Percentiles rank a stretch among this genome's conserved stretches.
Evolutionary conservation across 2,888 invertebrate genomes (phyloP).

Genomic region (Drosophila heteroneura): DNA sequence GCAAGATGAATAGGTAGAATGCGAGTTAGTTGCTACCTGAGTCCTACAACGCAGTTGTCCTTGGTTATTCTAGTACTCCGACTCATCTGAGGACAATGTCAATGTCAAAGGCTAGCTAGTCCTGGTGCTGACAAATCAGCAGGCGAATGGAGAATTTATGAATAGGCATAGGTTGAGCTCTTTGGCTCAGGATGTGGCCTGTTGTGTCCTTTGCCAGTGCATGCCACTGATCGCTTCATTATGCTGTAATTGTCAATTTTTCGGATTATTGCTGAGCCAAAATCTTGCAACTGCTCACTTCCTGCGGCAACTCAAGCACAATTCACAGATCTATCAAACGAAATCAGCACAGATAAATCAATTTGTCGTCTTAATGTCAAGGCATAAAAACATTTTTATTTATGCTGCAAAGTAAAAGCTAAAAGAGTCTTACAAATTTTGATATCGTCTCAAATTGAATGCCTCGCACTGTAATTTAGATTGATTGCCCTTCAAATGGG

Average conservation of each 20-base stretch:
- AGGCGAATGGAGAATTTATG: slow-evolving; percentile 45
- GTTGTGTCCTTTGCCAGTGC: slow-evolving; percentile 9
- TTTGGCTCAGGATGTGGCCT: slow-evolving; percentile 50
- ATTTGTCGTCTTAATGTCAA: slow-evolving; percentile 62
- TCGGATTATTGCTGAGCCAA: neutral
- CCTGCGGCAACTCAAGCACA: slow-evolving; percentile 51
- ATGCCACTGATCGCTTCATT: slow-evolving; percentile 78
- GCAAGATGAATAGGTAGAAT: slow-evolving; percentile 19
- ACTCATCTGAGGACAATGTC: slow-evolving; percentile 17
- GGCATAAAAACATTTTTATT: slow-evolving; percentile 60
- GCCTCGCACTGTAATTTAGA: slow-evolving; percentile 63
- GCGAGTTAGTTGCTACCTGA: slow-evolving; percentile 53
- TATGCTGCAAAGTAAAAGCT: slow-evolving; percentile 41
- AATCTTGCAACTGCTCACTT: slow-evolving; percentile 47
- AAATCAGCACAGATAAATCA: slow-evolving; percentile 62
- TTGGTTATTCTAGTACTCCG: slow-evolving; percentile 22
- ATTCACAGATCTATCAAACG: slow-evolving; percentile 51
- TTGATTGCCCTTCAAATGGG: slow-evolving; percentile 59
- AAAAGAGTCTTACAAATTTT: slow-evolving; percentile 31
- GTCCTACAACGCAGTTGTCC: slow-evolving; percentile 36
- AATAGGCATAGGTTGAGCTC: slow-evolving; percentile 36
- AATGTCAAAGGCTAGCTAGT: slow-evolving; percentile 51
- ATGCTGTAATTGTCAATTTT: slow-evolving; percentile 74
- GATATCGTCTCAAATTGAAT: slow-evolving; percentile 43
- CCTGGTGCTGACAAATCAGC: slow-evolving; percentile 70